phyloP scores from a whole-genome alignment of 2,797 vertebrate species.

The Lutjanus argentimaculatus region DNA sequence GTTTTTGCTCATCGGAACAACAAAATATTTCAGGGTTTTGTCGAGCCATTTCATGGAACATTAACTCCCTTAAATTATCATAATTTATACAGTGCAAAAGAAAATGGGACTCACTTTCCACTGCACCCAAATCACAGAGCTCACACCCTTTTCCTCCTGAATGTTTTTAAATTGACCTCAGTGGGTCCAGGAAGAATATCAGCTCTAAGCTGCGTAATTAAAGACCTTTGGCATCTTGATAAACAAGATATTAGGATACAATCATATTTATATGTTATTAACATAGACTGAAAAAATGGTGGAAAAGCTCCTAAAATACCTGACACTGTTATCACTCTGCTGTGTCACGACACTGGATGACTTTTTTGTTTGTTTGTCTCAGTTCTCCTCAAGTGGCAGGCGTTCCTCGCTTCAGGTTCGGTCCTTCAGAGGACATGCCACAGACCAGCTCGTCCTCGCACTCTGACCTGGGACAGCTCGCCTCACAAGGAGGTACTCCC shows the following conservation, averaged over 20 bases:
- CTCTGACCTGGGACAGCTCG: slow-evolving; percentile 94
- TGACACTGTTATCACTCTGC: neutral
- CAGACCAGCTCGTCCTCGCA: slow-evolving; percentile 92
- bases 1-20: neutral
- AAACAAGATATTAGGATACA: too few species aligned
- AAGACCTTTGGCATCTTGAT: too few species aligned
- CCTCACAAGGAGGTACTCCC: slow-evolving; percentile 94
- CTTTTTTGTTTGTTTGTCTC: slow-evolving; percentile 16
- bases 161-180: too few species aligned
- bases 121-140: too few species aligned
- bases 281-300: neutral
- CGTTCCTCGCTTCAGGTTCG: slow-evolving; percentile 93
- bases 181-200: too few species aligned
- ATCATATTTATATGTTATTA: neutral
- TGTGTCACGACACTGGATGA: neutral
- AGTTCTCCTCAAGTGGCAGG: slow-evolving; percentile 96
- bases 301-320: neutral
- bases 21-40: neutral
- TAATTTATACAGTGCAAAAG: neutral
- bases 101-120: neutral
- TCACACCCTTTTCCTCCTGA: too few species aligned
- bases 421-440: slow-evolving; percentile 91
- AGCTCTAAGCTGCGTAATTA: too few species aligned
- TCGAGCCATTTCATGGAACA: neutral
- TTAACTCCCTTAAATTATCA: neutral